Percentiles rank a stretch among this genome's conserved stretches.
Evolutionary conservation across 2,888 invertebrate genomes (phyloP).

Genomic region (Antheraea assamensis): DNA sequence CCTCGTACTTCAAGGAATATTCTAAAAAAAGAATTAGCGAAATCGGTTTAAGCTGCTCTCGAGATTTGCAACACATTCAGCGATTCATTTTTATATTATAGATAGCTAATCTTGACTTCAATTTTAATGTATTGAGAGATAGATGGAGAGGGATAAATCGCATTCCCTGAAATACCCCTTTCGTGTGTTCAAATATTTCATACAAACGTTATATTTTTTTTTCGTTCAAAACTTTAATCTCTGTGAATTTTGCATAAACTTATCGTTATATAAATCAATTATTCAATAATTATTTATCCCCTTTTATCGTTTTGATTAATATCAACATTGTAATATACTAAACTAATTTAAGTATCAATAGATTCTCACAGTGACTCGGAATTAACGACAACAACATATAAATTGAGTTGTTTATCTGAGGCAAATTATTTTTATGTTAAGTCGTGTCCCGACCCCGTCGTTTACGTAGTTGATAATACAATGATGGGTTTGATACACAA

Average conservation of each 20-base stretch:
- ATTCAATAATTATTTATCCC: neutral
- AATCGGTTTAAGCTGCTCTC: too few relatives aligned
- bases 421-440: slow-evolving; percentile 79
- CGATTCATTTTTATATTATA: too few relatives aligned
- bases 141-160: too few relatives aligned
- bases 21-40: too few relatives aligned
- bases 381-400: slow-evolving; percentile 57
- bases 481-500: slow-evolving; percentile 35
- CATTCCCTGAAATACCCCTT: too few relatives aligned
- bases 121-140: too few relatives aligned
- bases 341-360: slow-evolving; percentile 34
- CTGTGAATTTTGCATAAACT: neutral
- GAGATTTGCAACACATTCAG: too few relatives aligned
- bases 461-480: slow-evolving; percentile 54
- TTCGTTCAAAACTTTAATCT: neutral
- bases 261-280: neutral
- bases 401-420: slow-evolving; percentile 63
- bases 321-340: neutral
- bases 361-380: slow-evolving; percentile 32
- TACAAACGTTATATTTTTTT: neutral
- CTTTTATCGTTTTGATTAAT: neutral
- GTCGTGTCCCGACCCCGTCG: slow-evolving; percentile 59
- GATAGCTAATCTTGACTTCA: too few relatives aligned
- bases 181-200: neutral
- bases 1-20: too few relatives aligned